Percentiles rank a stretch among this genome's conserved stretches.
Conservation (phyloP, 2,888 invertebrate genomes). For the Pemphredon lugubris region DNA sequence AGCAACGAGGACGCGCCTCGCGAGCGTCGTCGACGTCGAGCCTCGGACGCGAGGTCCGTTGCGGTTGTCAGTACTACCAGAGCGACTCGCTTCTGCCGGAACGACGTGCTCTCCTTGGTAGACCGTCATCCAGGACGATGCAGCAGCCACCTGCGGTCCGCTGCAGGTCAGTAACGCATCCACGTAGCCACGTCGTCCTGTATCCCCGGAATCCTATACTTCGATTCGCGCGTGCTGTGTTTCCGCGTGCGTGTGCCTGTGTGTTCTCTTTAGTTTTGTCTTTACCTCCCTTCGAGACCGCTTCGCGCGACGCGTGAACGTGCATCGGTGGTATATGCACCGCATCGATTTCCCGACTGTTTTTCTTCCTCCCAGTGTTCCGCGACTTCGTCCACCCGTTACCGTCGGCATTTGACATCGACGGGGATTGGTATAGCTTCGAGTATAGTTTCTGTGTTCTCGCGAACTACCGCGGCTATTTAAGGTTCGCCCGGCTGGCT, state of each 20-base stretch:
- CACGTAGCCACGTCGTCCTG: background rate
- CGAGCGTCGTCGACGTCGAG: slow-evolving; percentile 85
- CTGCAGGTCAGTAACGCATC: slow-evolving; percentile 71
- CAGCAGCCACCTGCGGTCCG: slow-evolving; percentile 71
- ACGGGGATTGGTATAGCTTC: slow-evolving; percentile 29
- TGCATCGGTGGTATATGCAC: no score
- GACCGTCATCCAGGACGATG: slow-evolving; percentile 85
- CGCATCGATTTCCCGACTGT: no score
- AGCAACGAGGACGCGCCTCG: slow-evolving; percentile 87
- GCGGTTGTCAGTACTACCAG: slow-evolving; percentile 93
- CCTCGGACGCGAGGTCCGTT: slow-evolving; percentile 88
- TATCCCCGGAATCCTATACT: no score
- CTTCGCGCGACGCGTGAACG: no score
- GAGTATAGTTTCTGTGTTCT: no score
- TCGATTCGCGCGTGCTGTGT: no score
- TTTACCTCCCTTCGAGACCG: no score
- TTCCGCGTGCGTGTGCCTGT: no score
- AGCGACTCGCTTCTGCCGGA: slow-evolving; percentile 90
- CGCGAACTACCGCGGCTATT: slow-evolving; percentile 72
- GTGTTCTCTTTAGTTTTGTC: no score
- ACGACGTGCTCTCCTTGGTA: slow-evolving; percentile 86
- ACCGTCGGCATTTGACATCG: background rate
- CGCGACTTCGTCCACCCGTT: no score
- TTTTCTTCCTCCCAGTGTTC: no score
- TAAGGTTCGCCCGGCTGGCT: slow-evolving; percentile 79